phyloP scores from a whole-genome alignment of 2,888 invertebrate genomes.

The Salpingus planirostris region DNA sequence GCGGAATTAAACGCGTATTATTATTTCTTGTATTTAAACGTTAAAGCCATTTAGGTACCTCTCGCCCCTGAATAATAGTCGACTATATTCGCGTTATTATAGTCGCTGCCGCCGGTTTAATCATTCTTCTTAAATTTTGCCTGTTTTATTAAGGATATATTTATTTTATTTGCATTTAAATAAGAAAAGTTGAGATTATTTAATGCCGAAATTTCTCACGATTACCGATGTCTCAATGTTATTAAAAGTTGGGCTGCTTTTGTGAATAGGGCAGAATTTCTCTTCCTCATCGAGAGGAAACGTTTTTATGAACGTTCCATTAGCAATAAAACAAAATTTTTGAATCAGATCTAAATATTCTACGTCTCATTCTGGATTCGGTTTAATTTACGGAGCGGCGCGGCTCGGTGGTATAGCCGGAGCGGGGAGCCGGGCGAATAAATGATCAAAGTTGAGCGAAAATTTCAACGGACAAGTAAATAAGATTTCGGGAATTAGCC shows the following conservation, averaged over 20 bases:
- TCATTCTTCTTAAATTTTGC: slow-evolving; percentile 13
- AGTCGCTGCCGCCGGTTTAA: slow-evolving; percentile 9
- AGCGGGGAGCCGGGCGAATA: too few species aligned
- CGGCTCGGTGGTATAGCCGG: too few species aligned
- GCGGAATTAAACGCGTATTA: slow-evolving; percentile 13
- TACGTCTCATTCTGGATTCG: too few species aligned
- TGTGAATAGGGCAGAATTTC: slow-evolving; percentile 5
- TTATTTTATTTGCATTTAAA: slow-evolving; percentile 17
- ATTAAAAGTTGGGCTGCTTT: slow-evolving; percentile 10
- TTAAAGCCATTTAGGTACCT: slow-evolving; percentile 8
- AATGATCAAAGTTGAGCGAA: too few species aligned
- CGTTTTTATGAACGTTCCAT: slow-evolving; percentile 6
- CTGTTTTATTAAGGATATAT: slow-evolving; percentile 14
- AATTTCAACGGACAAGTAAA: too few species aligned
- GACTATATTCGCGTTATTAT: too few species aligned
- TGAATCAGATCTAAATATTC: too few species aligned
- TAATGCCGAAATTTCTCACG: slow-evolving; percentile 11
- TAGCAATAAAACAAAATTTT: slow-evolving; percentile 8
- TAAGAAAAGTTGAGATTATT: slow-evolving; percentile 15
- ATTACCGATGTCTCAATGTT: slow-evolving; percentile 13
- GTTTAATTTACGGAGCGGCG: too few species aligned
- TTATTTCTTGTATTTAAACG: slow-evolving; percentile 14
- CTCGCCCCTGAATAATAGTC: too few species aligned
- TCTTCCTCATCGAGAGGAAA: slow-evolving; percentile 5
- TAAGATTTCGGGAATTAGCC: too few species aligned